Evolutionary conservation across 2,888 invertebrate genomes (phyloP).

Genomic region (Agonopterix subpropinquella): DNA sequence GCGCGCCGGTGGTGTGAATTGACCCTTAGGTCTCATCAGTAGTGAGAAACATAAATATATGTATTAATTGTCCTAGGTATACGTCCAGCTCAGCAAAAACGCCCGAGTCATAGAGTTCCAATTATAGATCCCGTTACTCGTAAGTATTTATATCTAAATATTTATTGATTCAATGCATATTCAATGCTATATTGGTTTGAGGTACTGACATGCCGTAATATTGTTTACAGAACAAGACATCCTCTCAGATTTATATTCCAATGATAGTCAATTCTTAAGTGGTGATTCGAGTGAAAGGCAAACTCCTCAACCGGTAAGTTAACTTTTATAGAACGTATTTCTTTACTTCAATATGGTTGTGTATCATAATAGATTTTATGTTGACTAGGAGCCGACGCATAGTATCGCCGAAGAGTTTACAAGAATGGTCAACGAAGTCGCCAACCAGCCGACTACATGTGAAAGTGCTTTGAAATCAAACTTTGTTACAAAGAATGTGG

Average conservation of each 20-base stretch:
- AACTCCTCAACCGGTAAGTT: slow-evolving; percentile 68
- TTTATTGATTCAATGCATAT: neutral
- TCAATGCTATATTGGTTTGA: too few species aligned
- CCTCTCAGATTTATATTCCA: slow-evolving; percentile 57
- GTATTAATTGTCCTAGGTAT: slow-evolving; percentile 11
- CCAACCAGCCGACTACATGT: slow-evolving; percentile 48
- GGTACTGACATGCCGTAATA: too few species aligned
- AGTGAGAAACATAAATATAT: too few species aligned
- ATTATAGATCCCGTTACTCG: slow-evolving; percentile 61
- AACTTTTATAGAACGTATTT: neutral
- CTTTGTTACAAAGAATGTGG: slow-evolving; percentile 39
- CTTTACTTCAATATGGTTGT: neutral
- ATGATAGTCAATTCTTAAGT: slow-evolving; percentile 50
- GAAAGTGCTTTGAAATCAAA: slow-evolving; percentile 45
- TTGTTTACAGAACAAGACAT: slow-evolving; percentile 64
- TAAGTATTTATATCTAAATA: slow-evolving; percentile 32
- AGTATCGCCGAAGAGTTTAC: slow-evolving; percentile 65
- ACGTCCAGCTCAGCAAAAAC: slow-evolving; percentile 43
- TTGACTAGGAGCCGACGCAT: slow-evolving; percentile 42
- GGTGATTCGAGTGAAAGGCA: slow-evolving; percentile 69
- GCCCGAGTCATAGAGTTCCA: slow-evolving; percentile 46
- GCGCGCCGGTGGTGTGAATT: too few species aligned
- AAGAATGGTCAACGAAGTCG: slow-evolving; percentile 62
- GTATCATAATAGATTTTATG: neutral
- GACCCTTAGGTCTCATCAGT: too few species aligned